Base-by-base conservation (phyloP, 2,888 invertebrate genomes). In the Pogonocherus hispidulus region DNA sequence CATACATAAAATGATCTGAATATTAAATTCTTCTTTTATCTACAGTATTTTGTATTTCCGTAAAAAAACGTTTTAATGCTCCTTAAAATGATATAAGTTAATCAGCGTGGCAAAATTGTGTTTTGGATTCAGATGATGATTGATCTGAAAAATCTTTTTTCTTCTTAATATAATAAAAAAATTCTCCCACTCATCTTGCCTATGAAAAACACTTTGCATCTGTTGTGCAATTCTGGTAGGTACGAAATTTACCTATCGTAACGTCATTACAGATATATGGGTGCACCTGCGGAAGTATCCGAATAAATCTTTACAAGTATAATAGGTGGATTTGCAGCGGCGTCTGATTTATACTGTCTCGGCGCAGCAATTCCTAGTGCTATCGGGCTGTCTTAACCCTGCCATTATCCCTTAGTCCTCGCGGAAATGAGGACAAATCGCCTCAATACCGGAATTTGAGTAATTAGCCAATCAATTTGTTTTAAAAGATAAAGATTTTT, bases 301-400 rank as follows among this genome's bases (percentile, higher is more conserved):
- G 57, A 35, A 67, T 67, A 63, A 67, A 67, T 71, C 69, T 70
- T 73, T 68, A 59, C 65, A 66, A 54, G 59, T 66, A 66, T 54
- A 66, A 66, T 23, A 51, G 66, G 44, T 27, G 60, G 52, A 66
- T 66, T 56, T 59, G 59, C 32, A 66, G 44, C 52, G 66, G 46
- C 52, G 59, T 59, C 66, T 66, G 66, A 66, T 66, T 66, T 60
- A 66, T 60, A 54, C 20, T 19, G 51, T 54, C 54, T 63, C 54
- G 63, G 54, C 32, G 52, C 44, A 41, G 54, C 54, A 46, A 63
- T 52, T 46, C 23, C 44, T 16, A 52, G 54, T 62, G 35, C 62
- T n/a, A n/a, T 63, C 32, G 54, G 18, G 54, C 62, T 54, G 23
- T 54, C 16, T 18, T 35, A 54, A 63, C 52, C 41, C n/a, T 46